Evolutionary conservation across 2,113 vertebrate species (phyloP), one percentile per base, ranked within the genome.

Genomic region (Pteruthius melanotis): DNA sequence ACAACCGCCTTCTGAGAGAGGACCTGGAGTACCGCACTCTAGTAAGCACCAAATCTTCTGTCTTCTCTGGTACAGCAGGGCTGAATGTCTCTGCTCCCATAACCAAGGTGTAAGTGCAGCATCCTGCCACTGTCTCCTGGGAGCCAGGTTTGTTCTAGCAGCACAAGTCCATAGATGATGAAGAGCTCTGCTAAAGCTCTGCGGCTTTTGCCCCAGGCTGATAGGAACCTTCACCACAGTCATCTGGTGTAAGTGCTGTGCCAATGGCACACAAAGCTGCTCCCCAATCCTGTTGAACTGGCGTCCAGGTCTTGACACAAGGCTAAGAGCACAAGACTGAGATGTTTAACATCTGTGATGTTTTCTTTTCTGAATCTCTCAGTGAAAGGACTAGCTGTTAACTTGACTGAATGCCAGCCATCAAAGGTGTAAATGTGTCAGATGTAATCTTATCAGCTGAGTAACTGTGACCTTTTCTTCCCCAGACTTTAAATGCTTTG

Each of bases 21-120:
- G 99, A 99, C 33, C 98, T 99, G 91, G 99, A 99, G 88, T 99
- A 99, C 94, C 98, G 98, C 49, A 99, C 99, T 23, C 97, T 99
- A 98, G 99, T 99, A 96, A 98, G 98, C 21, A 22, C 44, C 64
- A 45, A 19, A 54, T 26, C 63, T 52, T 52, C 35, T 69, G 8
- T 64, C 63, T 24, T 50, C 30, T 45, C 28, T 4, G 3, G 3
- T 30, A 33, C 0, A 1, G 13, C 31, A 57, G 85, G 45, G 18
- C 35, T 86, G 24, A 42, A n/a, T 19, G n/a, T 72, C 21, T 77
- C 26, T 69, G 33, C 13, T 72, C 12, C 63, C 10, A 7, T 49
- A 44, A 9, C 8, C 33, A 42, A 72, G 22, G 30, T 27, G 50
- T 59, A 88, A 86, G 35, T 40, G 50, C 70, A 77, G 63, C 45